Evolutionary conservation across 2,888 invertebrate species (phyloP).

Genomic region (Erebia palarica): DNA sequence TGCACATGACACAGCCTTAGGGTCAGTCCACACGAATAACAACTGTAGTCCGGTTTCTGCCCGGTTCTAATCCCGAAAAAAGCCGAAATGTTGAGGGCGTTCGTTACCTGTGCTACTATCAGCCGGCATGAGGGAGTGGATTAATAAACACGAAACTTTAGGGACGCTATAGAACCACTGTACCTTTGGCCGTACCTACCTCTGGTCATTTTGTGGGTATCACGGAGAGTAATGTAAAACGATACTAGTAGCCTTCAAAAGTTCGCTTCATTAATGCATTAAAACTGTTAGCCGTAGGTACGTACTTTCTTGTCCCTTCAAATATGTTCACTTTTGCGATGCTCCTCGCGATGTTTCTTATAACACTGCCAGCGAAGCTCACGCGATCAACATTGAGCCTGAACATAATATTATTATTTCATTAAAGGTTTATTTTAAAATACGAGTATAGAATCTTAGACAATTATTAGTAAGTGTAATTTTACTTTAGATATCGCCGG

Average conservation of each 20-base stretch:
- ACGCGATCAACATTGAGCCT: constrained; percentile 59
- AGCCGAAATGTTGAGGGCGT: not conserved
- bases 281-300: not conserved
- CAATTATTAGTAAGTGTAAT: not conserved
- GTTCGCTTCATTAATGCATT: too few relatives aligned
- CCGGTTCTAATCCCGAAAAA: not conserved
- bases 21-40: not conserved
- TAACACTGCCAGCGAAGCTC: constrained; percentile 63
- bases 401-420: constrained; percentile 29
- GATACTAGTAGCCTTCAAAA: too few relatives aligned
- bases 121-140: too few relatives aligned
- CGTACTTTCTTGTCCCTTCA: constrained; percentile 51
- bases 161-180: too few relatives aligned
- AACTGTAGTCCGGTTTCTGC: not conserved
- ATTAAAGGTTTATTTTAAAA: not conserved
- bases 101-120: too few relatives aligned
- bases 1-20: not conserved
- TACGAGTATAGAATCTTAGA: not conserved
- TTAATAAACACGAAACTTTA: too few relatives aligned
- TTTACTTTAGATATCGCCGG: constrained; percentile 58
- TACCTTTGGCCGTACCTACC: too few relatives aligned
- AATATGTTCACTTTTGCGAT: constrained; percentile 49
- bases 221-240: too few relatives aligned
- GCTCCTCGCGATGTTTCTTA: constrained; percentile 56
- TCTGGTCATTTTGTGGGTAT: too few relatives aligned